These are phyloP conservation scores for Sapayoa aenigma DNA, from an alignment of 2,113 vertebrate genomes.

Conservation along the genomic window DNA sequence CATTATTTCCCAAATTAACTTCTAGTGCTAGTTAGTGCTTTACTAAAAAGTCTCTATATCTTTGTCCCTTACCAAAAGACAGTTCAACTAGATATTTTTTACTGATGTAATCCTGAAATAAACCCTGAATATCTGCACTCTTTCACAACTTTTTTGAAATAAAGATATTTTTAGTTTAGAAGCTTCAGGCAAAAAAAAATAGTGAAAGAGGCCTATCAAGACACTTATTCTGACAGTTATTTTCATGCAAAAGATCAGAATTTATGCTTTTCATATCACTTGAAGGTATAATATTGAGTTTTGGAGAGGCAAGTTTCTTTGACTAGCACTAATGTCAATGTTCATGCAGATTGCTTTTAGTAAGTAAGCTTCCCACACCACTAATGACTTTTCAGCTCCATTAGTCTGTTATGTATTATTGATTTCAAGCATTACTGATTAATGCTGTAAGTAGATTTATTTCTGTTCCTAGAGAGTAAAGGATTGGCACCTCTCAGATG, in stretches of 20 bases:
- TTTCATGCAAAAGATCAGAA: neutral
- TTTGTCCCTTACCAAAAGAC: neutral
- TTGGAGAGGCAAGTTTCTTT: neutral
- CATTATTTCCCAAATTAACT: neutral
- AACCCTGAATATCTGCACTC: neutral
- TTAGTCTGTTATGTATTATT: slow-evolving; percentile 23
- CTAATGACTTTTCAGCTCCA: slow-evolving; percentile 21
- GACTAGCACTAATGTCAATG: neutral
- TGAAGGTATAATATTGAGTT: neutral
- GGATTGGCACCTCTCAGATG: neutral
- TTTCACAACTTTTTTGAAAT: neutral
- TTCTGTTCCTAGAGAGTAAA: slow-evolving; percentile 1
- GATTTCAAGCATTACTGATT: slow-evolving; percentile 14
- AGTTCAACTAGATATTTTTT: neutral
- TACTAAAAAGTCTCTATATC: neutral
- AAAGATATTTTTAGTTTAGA: neutral
- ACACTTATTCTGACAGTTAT: neutral
- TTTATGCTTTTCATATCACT: neutral
- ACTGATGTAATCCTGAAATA: neutral
- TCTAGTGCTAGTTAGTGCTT: neutral
- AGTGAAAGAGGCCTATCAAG: neutral
- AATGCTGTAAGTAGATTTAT: neutral
- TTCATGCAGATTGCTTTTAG: neutral
- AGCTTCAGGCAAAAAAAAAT: neutral
- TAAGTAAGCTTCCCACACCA: neutral